Conservation (phyloP, 1,140 invertebrate species). For the fruit fly (Drosophila melanogaster) region DNA sequence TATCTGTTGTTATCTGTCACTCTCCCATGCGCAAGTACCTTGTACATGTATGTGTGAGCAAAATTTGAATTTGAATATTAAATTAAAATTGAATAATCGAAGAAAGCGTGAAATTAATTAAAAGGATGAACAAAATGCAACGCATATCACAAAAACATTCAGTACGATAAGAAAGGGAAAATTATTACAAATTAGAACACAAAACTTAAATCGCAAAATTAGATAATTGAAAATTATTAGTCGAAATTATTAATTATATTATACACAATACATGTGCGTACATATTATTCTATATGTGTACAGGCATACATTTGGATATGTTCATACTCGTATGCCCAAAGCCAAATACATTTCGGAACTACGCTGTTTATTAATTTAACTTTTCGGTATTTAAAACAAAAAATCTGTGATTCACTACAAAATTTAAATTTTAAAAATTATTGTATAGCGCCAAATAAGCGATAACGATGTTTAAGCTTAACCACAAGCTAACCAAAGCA, state of each 20-base stretch:
- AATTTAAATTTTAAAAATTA: constrained; percentile 80
- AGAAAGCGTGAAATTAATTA: constrained; percentile 12
- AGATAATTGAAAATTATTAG: constrained; percentile 84
- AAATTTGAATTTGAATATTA: constrained; percentile 8
- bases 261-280: constrained; percentile 33
- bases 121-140: constrained; percentile 62
- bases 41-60: constrained; percentile 23
- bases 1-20: constrained; percentile 29
- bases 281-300: constrained; percentile 22
- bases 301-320: constrained; percentile 48
- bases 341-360: constrained; percentile 69
- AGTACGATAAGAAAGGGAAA: constrained; percentile 30
- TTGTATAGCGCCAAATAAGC: constrained; percentile 62
- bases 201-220: constrained; percentile 55
- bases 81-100: constrained; percentile 19
- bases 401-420: constrained; percentile 84
- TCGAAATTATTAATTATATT: constrained; percentile 77
- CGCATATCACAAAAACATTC: constrained; percentile 72
- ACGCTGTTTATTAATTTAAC: constrained; percentile 78
- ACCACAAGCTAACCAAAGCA: constrained; percentile 35
- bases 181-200: constrained; percentile 47
- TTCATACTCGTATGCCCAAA: constrained; percentile 18
- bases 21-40: constrained; percentile 14
- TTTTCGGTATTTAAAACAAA: constrained; percentile 82
- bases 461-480: constrained; percentile 54